Conservation (phyloP, 2,113 vertebrate species). For the Amia ocellicauda region DNA sequence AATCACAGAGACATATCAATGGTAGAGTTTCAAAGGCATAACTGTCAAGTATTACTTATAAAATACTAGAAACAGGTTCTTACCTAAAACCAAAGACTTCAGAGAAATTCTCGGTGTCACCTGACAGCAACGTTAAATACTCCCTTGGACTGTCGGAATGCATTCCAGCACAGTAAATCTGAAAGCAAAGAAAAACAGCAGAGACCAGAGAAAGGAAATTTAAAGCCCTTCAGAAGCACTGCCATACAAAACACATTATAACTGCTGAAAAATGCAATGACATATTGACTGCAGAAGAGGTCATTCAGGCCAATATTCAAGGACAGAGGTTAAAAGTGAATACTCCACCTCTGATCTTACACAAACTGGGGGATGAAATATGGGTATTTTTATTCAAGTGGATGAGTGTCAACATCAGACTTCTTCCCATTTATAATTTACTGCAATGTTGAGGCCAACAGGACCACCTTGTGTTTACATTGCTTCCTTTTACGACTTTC, state of each 20-base stretch:
- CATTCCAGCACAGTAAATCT: conserved; percentile 94
- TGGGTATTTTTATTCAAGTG: too few relatives aligned
- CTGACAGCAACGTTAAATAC: conserved; percentile 78
- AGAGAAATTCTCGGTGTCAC: conserved; percentile 89
- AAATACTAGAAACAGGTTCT: conserved; percentile 1
- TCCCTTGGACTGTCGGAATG: conserved; percentile 82
- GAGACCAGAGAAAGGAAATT: not conserved
- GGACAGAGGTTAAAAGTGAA: too few relatives aligned
- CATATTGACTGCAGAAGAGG: not conserved
- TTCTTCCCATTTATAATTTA: too few relatives aligned
- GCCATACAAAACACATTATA: not conserved
- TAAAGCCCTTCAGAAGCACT: conserved; percentile 3
- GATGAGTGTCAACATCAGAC: too few relatives aligned
- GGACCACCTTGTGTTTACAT: not conserved
- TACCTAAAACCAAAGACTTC: conserved; percentile 97
- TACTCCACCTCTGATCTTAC: too few relatives aligned
- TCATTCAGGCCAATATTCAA: conserved; percentile 1
- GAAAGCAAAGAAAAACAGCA: conserved; percentile 29
- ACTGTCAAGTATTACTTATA: not conserved
- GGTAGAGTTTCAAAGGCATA: not conserved
- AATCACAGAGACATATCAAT: not conserved
- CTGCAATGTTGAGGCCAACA: too few relatives aligned
- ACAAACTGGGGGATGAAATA: too few relatives aligned
- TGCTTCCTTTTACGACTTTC: not conserved
- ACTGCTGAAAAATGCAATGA: not conserved